Base-by-base conservation (phyloP, 2,888 invertebrate species). In the Gastracanthus pulcherrimus region DNA sequence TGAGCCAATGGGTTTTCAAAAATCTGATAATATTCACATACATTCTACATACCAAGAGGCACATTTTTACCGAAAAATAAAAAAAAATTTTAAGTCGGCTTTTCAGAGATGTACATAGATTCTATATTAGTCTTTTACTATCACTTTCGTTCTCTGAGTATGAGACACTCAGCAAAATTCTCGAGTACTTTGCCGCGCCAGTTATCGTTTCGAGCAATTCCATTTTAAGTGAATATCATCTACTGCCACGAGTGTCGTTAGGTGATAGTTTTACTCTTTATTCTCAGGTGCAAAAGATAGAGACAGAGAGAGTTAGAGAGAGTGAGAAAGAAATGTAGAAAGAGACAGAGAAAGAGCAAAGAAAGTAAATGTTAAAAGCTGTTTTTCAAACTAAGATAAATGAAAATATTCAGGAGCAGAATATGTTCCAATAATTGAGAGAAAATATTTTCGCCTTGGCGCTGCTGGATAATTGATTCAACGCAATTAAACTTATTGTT, bases 141-240 rank as follows among this genome's bases (percentile, higher is more conserved):
- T 48, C 11, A 38, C 23, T 66, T 19, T 67, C 3, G 16, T 26
- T 45, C 67, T 67, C 16, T 16, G 23, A 16, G 13, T 48, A 45
- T n/a, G 6, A 13, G 34, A 26, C 1, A 72, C 62, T 74, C 34
- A 16, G 29, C 34, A 34, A 48, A 34, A 31, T 31, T 60, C 19
- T 60, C 41, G 31, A 62, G 31, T 45, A 19, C 62, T 62, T 74
- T 29, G 41, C n/a, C 29, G 23, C 19, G 16, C 41, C 19, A 29
- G 31, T 31, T 45, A 74, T 41, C 41, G 31, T 62, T 19, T 62
- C 9, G 45, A 16, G 23, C 48, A 7, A 48, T 75, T 75, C 34
- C 26, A 75, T 34, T 51, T 48, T 64, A 34, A 75, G 64, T 48
- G 34, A 62, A 74, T 29, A 74, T 75, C 23, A 23, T 36, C 23